These are phyloP conservation scores for Neolamprologus variostigma DNA, from an alignment of 2,113 vertebrate species.

Conservation along the genomic window DNA sequence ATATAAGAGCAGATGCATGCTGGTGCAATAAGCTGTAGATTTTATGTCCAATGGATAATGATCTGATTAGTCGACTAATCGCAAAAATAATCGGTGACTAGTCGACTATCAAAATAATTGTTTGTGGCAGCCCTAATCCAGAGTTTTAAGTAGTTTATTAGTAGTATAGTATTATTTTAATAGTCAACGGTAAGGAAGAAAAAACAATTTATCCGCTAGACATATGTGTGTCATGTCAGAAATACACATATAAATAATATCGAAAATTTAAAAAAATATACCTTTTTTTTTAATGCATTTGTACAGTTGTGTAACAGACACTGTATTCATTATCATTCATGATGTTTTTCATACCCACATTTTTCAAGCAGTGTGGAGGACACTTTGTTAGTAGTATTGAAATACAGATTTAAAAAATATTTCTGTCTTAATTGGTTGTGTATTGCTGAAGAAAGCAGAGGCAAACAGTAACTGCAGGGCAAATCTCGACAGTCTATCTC, in stretches of 20 bases:
- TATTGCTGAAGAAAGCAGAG: not conserved
- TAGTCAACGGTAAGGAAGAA: fast-evolving
- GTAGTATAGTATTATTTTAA: not conserved
- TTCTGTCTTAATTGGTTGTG: not conserved
- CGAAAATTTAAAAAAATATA: fast-evolving
- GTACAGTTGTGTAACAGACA: not conserved
- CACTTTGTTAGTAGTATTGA: not conserved
- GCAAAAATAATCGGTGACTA: too few species aligned
- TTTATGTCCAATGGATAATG: too few species aligned
- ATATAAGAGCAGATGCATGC: too few species aligned
- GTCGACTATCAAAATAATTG: fast-evolving
- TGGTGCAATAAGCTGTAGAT: too few species aligned
- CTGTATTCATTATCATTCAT: not conserved
- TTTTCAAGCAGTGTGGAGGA: not conserved
- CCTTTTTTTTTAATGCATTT: not conserved
- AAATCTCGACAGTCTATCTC: not conserved
- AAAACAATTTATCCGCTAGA: not conserved
- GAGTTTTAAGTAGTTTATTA: not conserved
- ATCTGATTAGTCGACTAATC: fast-evolving
- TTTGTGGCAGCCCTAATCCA: not conserved
- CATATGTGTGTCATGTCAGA: not conserved
- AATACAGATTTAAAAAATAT: not conserved
- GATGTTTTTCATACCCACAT: not conserved
- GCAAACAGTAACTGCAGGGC: not conserved
- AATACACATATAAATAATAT: not conserved